A percentile compares a stretch with the other conserved stretches of the same genome.
Conservation (phyloP, 2,888 invertebrate species). For the Eulithis testata region DNA sequence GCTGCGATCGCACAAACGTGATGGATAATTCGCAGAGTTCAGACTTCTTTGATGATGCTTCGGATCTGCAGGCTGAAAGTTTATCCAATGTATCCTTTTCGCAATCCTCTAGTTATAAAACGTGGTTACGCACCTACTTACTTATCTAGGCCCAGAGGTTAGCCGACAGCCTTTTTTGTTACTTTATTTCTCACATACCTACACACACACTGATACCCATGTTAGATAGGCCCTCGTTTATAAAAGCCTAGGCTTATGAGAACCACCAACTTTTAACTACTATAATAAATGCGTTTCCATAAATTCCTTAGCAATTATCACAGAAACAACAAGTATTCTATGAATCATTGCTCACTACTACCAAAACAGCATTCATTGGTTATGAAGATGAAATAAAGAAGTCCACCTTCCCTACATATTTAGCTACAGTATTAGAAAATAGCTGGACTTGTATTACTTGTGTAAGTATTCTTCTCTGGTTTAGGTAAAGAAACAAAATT, state of each 20-base stretch:
- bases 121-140: too few relatives aligned
- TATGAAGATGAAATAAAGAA: conserved; percentile 43
- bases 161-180: too few relatives aligned
- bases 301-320: conserved; percentile 36
- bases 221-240: too few relatives aligned
- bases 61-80: conserved; percentile 46
- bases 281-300: too few relatives aligned
- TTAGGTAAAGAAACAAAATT: neutral
- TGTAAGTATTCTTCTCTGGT: conserved; percentile 48
- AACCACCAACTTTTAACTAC: too few relatives aligned
- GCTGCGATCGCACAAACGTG: neutral
- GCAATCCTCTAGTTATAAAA: neutral
- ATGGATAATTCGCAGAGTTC: conserved; percentile 70
- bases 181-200: too few relatives aligned
- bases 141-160: too few relatives aligned
- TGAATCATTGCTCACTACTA: conserved; percentile 53
- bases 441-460: conserved; percentile 59
- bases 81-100: conserved; percentile 60
- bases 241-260: too few relatives aligned
- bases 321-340: conserved; percentile 57
- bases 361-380: conserved; percentile 51
- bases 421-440: conserved; percentile 57
- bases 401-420: conserved; percentile 48
- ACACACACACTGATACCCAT: too few relatives aligned
- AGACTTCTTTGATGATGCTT: conserved; percentile 57